Percentiles rank a stretch among this genome's conserved stretches.
Evolutionary conservation across 2,888 invertebrate genomes (phyloP).

Genomic region (Brassicogethes aeneus): DNA sequence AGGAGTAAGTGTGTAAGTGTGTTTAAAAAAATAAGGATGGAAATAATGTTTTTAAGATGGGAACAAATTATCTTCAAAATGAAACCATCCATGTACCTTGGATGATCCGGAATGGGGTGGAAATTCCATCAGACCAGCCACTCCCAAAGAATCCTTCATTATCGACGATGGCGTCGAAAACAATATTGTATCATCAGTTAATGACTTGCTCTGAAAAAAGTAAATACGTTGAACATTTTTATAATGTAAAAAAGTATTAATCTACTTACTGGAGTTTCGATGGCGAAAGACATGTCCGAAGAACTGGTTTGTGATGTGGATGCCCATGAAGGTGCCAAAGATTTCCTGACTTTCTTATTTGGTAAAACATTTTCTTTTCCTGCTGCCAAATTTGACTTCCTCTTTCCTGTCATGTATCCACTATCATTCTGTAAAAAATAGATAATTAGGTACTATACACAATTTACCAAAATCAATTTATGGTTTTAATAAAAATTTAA

Average conservation of each 20-base stretch:
- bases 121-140: constrained; percentile 54
- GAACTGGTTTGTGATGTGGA: constrained; percentile 33
- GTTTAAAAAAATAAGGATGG: not conserved
- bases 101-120: constrained; percentile 36
- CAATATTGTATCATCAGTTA: constrained; percentile 65
- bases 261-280: constrained; percentile 65
- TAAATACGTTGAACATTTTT: constrained; percentile 16
- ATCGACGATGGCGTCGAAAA: constrained; percentile 87
- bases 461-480: too few relatives aligned
- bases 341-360: constrained; percentile 70
- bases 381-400: constrained; percentile 33
- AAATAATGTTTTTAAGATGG: constrained; percentile 17
- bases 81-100: constrained; percentile 40
- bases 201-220: constrained; percentile 76
- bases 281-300: constrained; percentile 59
- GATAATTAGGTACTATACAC: not conserved
- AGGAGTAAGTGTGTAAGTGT: constrained; percentile 2
- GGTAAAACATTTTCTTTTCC: constrained; percentile 65
- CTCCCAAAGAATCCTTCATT: constrained; percentile 69
- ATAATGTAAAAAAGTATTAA: constrained; percentile 5
- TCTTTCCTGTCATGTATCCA: constrained; percentile 47
- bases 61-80: constrained; percentile 34
- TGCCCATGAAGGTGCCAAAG: constrained; percentile 67
- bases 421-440: constrained; percentile 43
- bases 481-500: too few relatives aligned